Base-by-base conservation (phyloP, 2,113 vertebrate genomes). In the Ictalurus furcatus region DNA sequence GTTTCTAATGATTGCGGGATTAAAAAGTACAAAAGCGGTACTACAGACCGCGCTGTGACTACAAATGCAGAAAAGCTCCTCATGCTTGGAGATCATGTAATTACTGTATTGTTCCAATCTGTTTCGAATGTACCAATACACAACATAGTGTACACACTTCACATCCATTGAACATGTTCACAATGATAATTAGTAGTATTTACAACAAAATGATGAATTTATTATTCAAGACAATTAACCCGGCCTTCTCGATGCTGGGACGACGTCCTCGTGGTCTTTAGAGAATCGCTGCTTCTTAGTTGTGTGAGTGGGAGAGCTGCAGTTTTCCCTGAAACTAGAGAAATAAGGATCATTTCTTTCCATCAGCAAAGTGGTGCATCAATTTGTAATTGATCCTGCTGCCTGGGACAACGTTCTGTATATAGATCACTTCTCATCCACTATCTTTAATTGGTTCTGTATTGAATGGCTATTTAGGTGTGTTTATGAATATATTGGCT, bases 1-100 rank as follows among this genome's bases (percentile, higher is more conserved):
- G 88, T 76, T 85, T 89, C 65, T 92, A 88, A 91, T 86, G 74
- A 90, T 87, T 40, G 81, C 90, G 87, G 84, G 87, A 89, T 91
- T 90, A 90, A 90, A 63, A 73, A 81, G 61, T 85, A 84, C 90
- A 86, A 88, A 91, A 34, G 79, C 63, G 89, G 85, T 69, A 83
- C 59, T 34, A 87, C 71, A 89, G 80, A 67, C 61, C 1, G 14
- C 56, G 48, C 17, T 34, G 3, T 65, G 76, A 67, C 90, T 84
- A 85, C 84, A 86, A 85, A 89, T 69, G 74, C 63, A 56, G 30
- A 12, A 89, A 52, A 76, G 65, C 84, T 69, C 28, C 44, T 69
- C 84, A 69, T 54, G 44, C 73, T 52, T 67, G n/a, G 54, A 67
- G 65, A 76, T 21, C 37, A 59, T 58, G 78, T 85, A 78, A 69